phyloP scores from a whole-genome alignment of 1,140 invertebrate genomes.

The Homalodisca vitripennis region DNA sequence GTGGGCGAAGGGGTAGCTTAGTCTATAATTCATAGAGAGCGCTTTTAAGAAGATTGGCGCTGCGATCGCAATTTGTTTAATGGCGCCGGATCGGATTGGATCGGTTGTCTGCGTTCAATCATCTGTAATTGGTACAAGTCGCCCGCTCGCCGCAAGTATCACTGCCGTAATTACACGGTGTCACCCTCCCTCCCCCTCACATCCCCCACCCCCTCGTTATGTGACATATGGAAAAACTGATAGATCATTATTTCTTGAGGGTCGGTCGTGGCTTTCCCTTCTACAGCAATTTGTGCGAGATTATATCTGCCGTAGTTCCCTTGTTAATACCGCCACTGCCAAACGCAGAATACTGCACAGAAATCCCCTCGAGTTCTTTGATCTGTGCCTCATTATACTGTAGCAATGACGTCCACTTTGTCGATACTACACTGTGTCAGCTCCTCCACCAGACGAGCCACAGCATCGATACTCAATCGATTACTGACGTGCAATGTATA shows the following conservation, averaged over 20 bases:
- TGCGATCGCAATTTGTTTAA: conserved; percentile 17
- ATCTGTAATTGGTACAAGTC: conserved; percentile 23
- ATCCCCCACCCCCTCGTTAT: background rate
- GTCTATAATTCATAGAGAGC: conserved; percentile 13
- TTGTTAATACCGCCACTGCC: background rate
- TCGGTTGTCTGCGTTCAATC: background rate
- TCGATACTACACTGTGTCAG: no score
- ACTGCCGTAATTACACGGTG: background rate
- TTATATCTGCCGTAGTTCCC: conserved; percentile 7
- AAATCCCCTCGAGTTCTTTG: background rate
- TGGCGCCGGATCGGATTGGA: background rate
- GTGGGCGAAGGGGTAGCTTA: background rate
- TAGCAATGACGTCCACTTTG: background rate
- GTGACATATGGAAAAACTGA: conserved; percentile 22
- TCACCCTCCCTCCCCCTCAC: background rate
- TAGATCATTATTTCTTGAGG: conserved; percentile 20
- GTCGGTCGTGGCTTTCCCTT: background rate
- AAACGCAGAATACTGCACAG: background rate
- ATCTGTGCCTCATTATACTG: background rate
- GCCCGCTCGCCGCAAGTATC: background rate
- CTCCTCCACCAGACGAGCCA: no score
- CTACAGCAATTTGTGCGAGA: background rate
- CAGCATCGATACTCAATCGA: no score
- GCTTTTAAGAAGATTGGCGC: conserved; percentile 21
- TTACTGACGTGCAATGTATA: no score